Percentiles rank a stretch among this genome's conserved stretches.
Conservation (phyloP, 2,797 vertebrate species). For the Percopsis omiscomaycus region DNA sequence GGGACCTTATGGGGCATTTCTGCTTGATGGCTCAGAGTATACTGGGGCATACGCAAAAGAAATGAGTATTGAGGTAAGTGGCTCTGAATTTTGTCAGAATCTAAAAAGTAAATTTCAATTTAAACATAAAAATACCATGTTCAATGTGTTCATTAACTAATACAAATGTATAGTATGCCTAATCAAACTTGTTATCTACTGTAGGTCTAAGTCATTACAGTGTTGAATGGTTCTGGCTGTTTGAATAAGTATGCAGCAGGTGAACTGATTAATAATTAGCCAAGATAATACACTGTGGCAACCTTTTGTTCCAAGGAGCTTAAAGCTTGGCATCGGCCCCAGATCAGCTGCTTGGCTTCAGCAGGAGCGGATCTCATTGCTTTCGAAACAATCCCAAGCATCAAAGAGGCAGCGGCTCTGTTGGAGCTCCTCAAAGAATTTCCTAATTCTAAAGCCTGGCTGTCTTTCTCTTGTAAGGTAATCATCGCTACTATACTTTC, state of each 20-base stretch:
- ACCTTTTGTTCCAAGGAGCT: conserved; percentile 65
- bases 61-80: conserved; percentile 77
- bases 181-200: no score
- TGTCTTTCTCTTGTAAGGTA: conserved; percentile 85
- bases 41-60: conserved; percentile 73
- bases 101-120: no score
- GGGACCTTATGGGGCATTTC: conserved; percentile 81
- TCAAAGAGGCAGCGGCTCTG: conserved; percentile 80
- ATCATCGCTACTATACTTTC: background rate
- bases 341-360: conserved; percentile 70
- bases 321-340: conserved; percentile 80
- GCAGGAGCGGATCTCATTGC: conserved; percentile 81
- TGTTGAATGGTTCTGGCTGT: background rate
- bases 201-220: background rate
- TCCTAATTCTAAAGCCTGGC: conserved; percentile 77
- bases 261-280: background rate
- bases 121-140: no score
- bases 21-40: conserved; percentile 82
- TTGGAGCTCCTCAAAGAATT: conserved; percentile 81
- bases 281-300: background rate
- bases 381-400: conserved; percentile 83
- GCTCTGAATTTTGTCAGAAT: background rate
- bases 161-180: no score
- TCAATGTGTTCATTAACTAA: no score
- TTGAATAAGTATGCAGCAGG: background rate